Evolutionary conservation across 2,113 vertebrate species (phyloP), one percentile per base, ranked within the genome.

Genomic region (Marcusenius ussheri): DNA sequence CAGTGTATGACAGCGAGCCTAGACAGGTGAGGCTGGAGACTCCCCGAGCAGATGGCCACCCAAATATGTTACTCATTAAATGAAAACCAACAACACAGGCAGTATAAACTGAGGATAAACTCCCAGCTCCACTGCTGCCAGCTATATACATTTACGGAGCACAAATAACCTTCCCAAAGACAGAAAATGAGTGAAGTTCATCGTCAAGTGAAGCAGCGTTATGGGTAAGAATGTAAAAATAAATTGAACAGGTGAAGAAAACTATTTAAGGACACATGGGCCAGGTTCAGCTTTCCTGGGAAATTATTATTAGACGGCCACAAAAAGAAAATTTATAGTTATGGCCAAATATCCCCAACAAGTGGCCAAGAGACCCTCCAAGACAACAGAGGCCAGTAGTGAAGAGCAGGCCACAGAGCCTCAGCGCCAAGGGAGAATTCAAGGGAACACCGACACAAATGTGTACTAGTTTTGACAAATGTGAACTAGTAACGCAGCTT

Each of bases 61-160:
- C 21, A 84, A 84, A 47, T 47, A 84, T 84, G 83, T 84, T 84
- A 47, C 83, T 84, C 83, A 84, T 84, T 84, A 84, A 84, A 84
- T 84, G 45, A 45, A 84, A 46, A 84, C 83, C 83, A 84, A 84
- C 42, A 84, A 83, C 77, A 42, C 45, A 45, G 19, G 45, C 83
- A 84, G 83, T 24, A 84, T 84, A 39, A 83, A 45, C 77, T 21
- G 35, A 83, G 77, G 77, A 83, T 83, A 84, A 84, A 84, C 83
- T 45, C 39, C 39, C 17, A 49, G 83, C 8, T 21, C 45, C 83
- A 2, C 39, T n/a, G 45, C 45, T 21, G 19, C 39, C 83, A 84
- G 45, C 42, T 83, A 24, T 45, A 45, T 45, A 45, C 62, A 70
- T 27, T 31, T 31, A 31, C 62, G 3, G 62, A 70, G n/a, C n/a